Evolutionary conservation across 2,113 vertebrate species (phyloP), one percentile per base, ranked within the genome.

Genomic region (Henicopernis longicauda): DNA sequence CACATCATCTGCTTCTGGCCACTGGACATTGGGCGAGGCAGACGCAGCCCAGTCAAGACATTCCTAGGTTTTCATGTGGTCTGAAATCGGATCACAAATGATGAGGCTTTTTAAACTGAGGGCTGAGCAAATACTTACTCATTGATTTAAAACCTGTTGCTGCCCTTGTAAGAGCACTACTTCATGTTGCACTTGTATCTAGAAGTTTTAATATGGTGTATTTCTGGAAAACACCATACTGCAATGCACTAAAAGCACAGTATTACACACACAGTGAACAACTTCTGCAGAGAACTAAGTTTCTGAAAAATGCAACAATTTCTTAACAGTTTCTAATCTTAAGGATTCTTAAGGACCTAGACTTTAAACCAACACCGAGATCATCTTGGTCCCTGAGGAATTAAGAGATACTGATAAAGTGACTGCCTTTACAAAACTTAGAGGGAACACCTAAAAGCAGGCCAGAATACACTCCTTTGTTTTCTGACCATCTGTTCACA

Each of bases 111-210:
- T 47, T 27, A 82, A 71, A 57, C 22, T 3, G 21, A 71, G 74
- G 59, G 66, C 79, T 92, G 93, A 93, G 93, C 59, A 90, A 83
- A 50, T 29, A 8, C 77, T 94, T 93, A 89, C 90, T 93, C 87
- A 87, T 11, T 10, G 34, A 61, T 69, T 90, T 42, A 12, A 77
- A 82, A 52, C 18, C 66, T 61, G 31, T 2, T 11, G 67, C 79
- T 92, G 88, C 62, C 58, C 78, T 82, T 63, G 13, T 16, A 72
- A 72, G 62, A 57, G 34, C 21, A 66, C 5, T 3, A 12, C 70
- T 62, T 27, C 66, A 19, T 2, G 44, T 17, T 44, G 57, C 57
- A 22, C 42, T 42, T 17, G 5, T 10, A 61, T 21, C 52, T 13
- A 31, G 16, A 22, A 13, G 42, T 63, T 21, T n/a, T 21, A 13